Conservation (phyloP, 2,888 invertebrate species). For the Lepetodrilus schrolli region DNA sequence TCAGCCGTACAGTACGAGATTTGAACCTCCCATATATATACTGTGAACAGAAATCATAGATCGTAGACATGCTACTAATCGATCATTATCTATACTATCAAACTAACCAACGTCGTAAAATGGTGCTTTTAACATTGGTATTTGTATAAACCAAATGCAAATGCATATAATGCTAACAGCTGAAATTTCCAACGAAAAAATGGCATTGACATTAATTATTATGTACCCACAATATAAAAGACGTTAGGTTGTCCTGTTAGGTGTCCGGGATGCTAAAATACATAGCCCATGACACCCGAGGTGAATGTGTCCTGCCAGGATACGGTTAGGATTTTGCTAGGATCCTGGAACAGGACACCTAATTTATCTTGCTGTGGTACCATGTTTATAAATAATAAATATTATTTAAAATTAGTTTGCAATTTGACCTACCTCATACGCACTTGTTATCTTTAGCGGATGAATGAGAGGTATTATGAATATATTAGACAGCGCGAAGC, state of each 20-base stretch:
- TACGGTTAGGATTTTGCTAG: too few species aligned
- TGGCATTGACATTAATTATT: background rate
- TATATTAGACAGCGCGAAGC: slow-evolving; percentile 47
- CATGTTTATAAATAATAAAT: background rate
- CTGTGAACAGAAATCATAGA: slow-evolving; percentile 45
- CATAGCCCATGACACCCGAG: too few species aligned
- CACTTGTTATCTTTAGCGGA: slow-evolving; percentile 58
- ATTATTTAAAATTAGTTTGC: background rate
- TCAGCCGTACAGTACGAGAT: slow-evolving; percentile 36
- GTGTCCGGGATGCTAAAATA: too few species aligned
- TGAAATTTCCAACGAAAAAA: background rate
- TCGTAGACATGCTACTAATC: too few species aligned
- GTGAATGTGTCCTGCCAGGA: too few species aligned
- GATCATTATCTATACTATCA: too few species aligned
- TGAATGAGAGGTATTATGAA: slow-evolving; percentile 55
- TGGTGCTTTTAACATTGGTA: background rate
- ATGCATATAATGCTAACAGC: background rate
- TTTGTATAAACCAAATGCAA: background rate
- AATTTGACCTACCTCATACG: slow-evolving; percentile 54
- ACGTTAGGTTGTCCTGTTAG: too few species aligned
- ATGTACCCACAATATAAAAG: too few species aligned
- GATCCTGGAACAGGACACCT: background rate
- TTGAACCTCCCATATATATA: slow-evolving; percentile 66
- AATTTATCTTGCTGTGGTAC: background rate
- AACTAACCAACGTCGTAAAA: too few species aligned